phyloP scores from a whole-genome alignment of 2,113 vertebrate genomes.

The Dissostichus mawsoni region DNA sequence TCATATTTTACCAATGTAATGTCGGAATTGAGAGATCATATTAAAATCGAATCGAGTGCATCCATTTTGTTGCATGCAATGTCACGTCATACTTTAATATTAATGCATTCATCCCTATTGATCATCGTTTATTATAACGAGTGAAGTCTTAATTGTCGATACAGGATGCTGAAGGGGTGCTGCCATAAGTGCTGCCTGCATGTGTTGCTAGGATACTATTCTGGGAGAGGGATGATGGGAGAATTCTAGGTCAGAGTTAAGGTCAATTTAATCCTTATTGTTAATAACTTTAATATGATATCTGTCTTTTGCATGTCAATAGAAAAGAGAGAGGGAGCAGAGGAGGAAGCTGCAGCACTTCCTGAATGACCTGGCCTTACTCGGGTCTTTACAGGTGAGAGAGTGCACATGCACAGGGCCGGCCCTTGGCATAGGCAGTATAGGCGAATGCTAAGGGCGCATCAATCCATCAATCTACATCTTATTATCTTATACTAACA shows the following conservation, averaged over 20 bases:
- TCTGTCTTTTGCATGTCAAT: not conserved
- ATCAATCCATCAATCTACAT: too few species aligned
- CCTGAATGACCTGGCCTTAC: constrained; percentile 80
- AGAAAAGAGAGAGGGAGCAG: constrained; percentile 81
- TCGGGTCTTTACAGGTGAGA: constrained; percentile 82
- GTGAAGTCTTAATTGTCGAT: constrained; percentile 10
- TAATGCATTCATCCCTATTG: not conserved
- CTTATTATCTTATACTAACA: too few species aligned
- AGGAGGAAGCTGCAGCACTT: constrained; percentile 81
- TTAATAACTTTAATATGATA: too few species aligned
- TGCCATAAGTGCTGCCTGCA: constrained; percentile 33
- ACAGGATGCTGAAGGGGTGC: constrained; percentile 48
- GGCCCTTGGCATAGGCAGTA: too few species aligned
- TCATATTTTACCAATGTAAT: rapidly evolving
- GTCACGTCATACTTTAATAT: not conserved
- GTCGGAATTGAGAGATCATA: not conserved
- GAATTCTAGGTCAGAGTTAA: not conserved
- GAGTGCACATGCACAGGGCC: not conserved
- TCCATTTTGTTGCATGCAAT: not conserved
- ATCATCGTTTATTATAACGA: not conserved
- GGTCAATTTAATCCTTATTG: not conserved
- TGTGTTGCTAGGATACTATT: constrained; percentile 74
- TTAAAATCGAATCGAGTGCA: not conserved
- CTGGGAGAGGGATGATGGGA: constrained; percentile 27
- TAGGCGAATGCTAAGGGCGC: too few species aligned